Percentiles rank a stretch among this genome's conserved stretches.
Evolutionary conservation across 2,888 invertebrate genomes (phyloP).

Genomic region (Erpobdella octoculata): DNA sequence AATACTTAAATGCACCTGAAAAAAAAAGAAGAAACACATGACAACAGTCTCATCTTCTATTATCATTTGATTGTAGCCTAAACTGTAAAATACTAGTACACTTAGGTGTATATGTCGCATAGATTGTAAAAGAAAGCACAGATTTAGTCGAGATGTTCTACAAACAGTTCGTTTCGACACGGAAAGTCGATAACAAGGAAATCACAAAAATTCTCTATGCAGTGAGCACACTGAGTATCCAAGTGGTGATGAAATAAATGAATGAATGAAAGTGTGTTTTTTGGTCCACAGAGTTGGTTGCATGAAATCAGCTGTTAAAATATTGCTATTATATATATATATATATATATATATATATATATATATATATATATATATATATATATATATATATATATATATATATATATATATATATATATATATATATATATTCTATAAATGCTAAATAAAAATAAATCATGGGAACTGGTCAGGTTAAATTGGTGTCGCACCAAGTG

Average conservation of each 20-base stretch:
- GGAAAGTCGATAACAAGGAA: not conserved
- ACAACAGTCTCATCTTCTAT: not conserved
- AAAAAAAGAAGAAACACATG: no score
- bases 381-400: no score
- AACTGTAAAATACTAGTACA: not conserved
- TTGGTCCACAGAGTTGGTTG: not conserved
- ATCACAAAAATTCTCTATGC: no score
- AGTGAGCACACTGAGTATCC: no score
- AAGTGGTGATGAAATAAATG: no score
- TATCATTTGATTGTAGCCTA: constrained; percentile 6
- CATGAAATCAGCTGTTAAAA: not conserved
- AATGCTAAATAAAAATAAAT: not conserved
- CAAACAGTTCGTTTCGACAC: not conserved
- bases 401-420: no score
- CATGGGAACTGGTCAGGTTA: not conserved
- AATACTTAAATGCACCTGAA: no score
- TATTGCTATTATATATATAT: no score
- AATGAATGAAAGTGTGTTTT: not conserved
- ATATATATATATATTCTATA: no score
- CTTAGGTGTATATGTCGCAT: not conserved
- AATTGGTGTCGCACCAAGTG: not conserved
- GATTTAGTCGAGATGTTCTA: not conserved
- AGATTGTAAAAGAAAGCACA: not conserved
- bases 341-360: no score
- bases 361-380: no score